Conservation (phyloP, 2,888 invertebrate species). For the Glaucopsyche alexis region DNA sequence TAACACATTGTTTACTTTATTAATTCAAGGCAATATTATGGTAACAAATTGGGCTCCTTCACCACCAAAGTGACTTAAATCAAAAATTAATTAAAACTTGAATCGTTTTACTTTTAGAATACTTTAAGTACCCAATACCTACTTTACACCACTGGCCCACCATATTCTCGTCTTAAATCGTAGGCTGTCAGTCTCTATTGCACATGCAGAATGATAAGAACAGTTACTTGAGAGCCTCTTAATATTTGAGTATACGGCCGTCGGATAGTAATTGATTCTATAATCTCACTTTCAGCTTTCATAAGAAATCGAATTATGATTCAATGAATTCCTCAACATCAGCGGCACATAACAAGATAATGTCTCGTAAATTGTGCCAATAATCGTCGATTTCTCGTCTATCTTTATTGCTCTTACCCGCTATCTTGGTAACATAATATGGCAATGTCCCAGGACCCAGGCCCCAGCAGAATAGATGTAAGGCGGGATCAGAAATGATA, state of each 20-base stretch:
- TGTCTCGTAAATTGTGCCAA: conserved; percentile 2
- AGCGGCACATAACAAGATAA: conserved; percentile 27
- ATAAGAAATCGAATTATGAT: conserved; percentile 22
- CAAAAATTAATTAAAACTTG: background rate
- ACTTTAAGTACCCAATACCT: too few species aligned
- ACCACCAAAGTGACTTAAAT: background rate
- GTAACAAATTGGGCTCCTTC: background rate
- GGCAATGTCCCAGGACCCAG: too few species aligned
- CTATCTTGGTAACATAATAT: too few species aligned
- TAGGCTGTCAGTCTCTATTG: too few species aligned
- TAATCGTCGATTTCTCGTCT: background rate
- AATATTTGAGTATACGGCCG: background rate
- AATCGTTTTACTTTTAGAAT: background rate
- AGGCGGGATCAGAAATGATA: too few species aligned
- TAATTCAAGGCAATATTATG: conserved; percentile 10
- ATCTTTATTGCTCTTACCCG: too few species aligned
- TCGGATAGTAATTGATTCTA: background rate
- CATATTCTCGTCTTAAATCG: too few species aligned
- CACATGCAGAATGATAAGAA: too few species aligned
- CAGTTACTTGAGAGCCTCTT: too few species aligned
- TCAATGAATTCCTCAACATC: conserved; percentile 22
- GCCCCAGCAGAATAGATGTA: too few species aligned
- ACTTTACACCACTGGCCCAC: too few species aligned
- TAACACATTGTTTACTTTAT: background rate
- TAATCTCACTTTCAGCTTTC: conserved; percentile 25